Conservation (phyloP, 2,888 invertebrate genomes). For the Apodemia zela region DNA sequence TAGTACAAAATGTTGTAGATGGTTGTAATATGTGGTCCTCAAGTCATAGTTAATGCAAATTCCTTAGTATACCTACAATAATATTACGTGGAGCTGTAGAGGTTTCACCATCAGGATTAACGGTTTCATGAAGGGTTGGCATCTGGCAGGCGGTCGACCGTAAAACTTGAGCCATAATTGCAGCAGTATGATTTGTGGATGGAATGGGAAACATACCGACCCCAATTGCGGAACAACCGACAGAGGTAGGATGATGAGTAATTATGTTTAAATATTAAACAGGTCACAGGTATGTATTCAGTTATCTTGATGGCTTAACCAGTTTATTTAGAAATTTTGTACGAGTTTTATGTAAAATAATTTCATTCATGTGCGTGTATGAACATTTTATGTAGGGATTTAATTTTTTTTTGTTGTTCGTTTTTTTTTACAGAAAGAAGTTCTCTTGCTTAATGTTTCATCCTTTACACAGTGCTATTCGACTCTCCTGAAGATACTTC, state of each 20-base stretch:
- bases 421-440: too few species aligned
- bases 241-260: conserved; percentile 6
- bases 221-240: conserved; percentile 5
- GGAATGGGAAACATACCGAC: conserved; percentile 9
- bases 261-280: conserved; percentile 14
- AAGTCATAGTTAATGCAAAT: background rate
- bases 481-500: too few species aligned
- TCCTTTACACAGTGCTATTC: too few species aligned
- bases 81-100: background rate
- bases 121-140: conserved; percentile 8
- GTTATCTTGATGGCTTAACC: background rate
- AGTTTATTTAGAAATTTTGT: background rate
- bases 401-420: too few species aligned
- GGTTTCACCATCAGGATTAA: background rate
- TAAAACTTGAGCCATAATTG: conserved; percentile 2
- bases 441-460: too few species aligned
- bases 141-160: background rate
- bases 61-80: background rate
- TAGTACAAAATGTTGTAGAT: background rate
- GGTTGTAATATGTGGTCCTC: background rate
- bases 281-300: conserved; percentile 12
- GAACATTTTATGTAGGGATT: too few species aligned
- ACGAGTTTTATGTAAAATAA: background rate
- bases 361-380: too few species aligned
- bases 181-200: conserved; percentile 5